Percentiles rank a stretch among this genome's conserved stretches.
phyloP scores from a whole-genome alignment of 2,113 vertebrate species.

The Gymnobelideus leadbeateri region DNA sequence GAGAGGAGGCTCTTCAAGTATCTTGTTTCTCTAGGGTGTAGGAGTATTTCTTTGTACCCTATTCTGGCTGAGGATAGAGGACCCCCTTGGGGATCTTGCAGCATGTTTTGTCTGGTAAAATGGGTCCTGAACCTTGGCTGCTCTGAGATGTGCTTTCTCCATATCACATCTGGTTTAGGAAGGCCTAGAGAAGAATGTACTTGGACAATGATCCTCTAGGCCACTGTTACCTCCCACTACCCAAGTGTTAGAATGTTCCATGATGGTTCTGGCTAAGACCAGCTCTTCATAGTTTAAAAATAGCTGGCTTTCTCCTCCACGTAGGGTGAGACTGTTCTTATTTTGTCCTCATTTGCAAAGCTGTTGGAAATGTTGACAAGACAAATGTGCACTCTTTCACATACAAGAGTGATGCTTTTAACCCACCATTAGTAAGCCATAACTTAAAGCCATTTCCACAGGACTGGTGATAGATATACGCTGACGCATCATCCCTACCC shows the following conservation, averaged over 20 bases:
- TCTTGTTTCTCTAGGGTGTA: not conserved
- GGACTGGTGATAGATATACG: not conserved
- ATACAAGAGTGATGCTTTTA: not conserved
- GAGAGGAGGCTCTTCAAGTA: not conserved
- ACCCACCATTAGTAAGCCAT: not conserved
- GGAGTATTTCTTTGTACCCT: not conserved
- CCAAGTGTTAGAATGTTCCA: not conserved
- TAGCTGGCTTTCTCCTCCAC: not conserved
- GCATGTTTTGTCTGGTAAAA: not conserved
- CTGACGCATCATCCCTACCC: not conserved
- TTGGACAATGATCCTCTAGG: not conserved
- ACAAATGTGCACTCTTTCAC: not conserved
- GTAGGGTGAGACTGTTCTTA: not conserved
- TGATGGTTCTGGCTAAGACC: not conserved
- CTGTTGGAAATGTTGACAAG: slow-evolving; percentile 7
- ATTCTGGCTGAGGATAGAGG: not conserved
- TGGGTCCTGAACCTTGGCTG: not conserved
- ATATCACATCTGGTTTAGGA: not conserved
- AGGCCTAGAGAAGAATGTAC: not conserved
- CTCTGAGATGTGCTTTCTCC: not conserved
- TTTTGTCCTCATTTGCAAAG: not conserved
- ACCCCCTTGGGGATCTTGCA: not conserved
- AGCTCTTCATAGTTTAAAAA: not conserved
- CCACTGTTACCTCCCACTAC: not conserved
- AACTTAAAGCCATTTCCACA: not conserved